Conservation (phyloP, 2,888 invertebrate species). For the Apotomis turbidana region DNA sequence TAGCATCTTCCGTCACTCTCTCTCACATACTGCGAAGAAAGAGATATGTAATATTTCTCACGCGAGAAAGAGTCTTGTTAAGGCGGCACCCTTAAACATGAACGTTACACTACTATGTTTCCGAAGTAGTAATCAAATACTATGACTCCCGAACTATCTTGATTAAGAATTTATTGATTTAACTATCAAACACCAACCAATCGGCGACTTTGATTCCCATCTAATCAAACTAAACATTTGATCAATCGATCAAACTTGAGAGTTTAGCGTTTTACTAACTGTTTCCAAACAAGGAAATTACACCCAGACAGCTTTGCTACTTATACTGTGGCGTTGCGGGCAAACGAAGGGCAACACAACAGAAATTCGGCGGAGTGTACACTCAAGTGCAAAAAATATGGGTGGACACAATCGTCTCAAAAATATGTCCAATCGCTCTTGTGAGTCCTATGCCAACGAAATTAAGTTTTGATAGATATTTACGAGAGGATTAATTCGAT, state of each 20-base stretch:
- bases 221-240: slow-evolving; percentile 11
- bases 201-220: slow-evolving; percentile 5
- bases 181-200: slow-evolving; percentile 6
- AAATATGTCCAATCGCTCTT: no score
- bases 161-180: slow-evolving; percentile 11
- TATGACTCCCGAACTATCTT: neutral
- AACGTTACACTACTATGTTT: neutral
- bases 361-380: slow-evolving; percentile 17
- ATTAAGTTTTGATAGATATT: no score
- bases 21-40: no score
- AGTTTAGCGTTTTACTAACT: neutral
- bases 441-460: no score
- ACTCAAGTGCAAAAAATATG: neutral
- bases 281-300: slow-evolving; percentile 47
- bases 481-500: no score
- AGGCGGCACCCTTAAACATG: no score
- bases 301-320: slow-evolving; percentile 23
- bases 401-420: no score
- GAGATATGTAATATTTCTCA: no score
- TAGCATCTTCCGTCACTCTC: no score
- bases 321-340: no score
- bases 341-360: slow-evolving; percentile 30
- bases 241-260: neutral
- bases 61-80: no score
- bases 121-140: neutral